Evolutionary conservation across 2,888 invertebrate genomes (phyloP).

Genomic region (Nasonia oneida): DNA sequence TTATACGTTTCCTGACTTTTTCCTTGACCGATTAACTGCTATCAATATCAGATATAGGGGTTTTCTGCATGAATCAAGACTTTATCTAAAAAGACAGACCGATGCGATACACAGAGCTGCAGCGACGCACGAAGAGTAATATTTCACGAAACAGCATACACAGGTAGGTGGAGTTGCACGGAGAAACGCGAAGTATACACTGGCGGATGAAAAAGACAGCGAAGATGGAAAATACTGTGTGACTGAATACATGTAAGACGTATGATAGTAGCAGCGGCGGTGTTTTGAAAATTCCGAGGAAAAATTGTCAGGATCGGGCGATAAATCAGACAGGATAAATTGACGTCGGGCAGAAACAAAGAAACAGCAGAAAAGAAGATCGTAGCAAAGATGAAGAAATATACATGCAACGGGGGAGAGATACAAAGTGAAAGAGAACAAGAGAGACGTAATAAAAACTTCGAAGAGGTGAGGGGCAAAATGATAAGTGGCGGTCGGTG

Average conservation of each 20-base stretch:
- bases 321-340: slow-evolving; percentile 43
- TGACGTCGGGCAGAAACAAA: slow-evolving; percentile 20
- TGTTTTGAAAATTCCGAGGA: slow-evolving; percentile 17
- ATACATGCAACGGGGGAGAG: not conserved
- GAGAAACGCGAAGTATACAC: not conserved
- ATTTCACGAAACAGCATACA: not conserved
- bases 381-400: not conserved
- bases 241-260: too few relatives aligned
- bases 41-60: not conserved
- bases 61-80: not conserved
- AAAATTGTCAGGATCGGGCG: slow-evolving; percentile 32
- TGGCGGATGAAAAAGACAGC: not conserved
- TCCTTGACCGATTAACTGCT: too few relatives aligned
- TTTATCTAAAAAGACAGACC: not conserved
- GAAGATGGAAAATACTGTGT: not conserved
- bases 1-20: too few relatives aligned
- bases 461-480: slow-evolving; percentile 2
- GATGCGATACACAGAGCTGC: not conserved
- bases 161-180: not conserved
- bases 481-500: slow-evolving; percentile 32
- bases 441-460: slow-evolving; percentile 7
- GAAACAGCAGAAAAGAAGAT: not conserved
- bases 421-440: not conserved
- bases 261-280: too few relatives aligned
- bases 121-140: slow-evolving; percentile 24